Conservation (phyloP, 2,888 invertebrate species). For the Drosophila peninsularis region DNA sequence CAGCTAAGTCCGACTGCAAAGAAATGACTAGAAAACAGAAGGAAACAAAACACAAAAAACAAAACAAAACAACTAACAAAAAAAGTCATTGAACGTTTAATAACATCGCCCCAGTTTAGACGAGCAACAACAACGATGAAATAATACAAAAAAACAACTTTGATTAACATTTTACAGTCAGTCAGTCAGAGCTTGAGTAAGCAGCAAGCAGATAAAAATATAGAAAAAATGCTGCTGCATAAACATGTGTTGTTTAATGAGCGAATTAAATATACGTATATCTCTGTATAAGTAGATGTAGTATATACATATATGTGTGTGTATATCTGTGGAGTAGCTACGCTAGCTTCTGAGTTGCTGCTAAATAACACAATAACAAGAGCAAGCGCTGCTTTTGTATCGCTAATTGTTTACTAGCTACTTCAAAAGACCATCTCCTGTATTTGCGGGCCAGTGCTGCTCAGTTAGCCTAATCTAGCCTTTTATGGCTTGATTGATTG, state of each 20-base stretch:
- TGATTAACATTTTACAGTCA: conserved; percentile 54
- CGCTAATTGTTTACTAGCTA: conserved; percentile 36
- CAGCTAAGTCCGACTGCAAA: conserved; percentile 36
- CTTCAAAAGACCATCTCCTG: conserved; percentile 31
- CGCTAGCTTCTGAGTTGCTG: not conserved
- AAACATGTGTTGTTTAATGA: conserved; percentile 53
- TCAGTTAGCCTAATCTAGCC: not conserved
- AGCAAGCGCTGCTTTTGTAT: conserved; percentile 29
- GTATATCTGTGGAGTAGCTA: not conserved
- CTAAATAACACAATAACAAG: conserved; percentile 11
- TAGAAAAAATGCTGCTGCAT: conserved; percentile 41
- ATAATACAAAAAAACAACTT: conserved; percentile 49
- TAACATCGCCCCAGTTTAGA: conserved; percentile 67
- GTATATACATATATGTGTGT: not conserved
- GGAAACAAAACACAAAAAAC: conserved; percentile 19
- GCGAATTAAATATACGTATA: conserved; percentile 27
- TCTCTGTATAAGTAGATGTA: not conserved
- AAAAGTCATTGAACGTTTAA: conserved; percentile 72
- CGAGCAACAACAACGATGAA: conserved; percentile 38
- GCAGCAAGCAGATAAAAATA: conserved; percentile 22
- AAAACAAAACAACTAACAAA: conserved; percentile 31
- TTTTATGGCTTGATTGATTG: not conserved
- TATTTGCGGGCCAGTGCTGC: not conserved
- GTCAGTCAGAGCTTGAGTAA: conserved; percentile 14
- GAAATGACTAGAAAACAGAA: conserved; percentile 18